These are phyloP conservation scores for Erebia ligea DNA, from an alignment of 2,888 invertebrate species.

Conservation along the genomic window DNA sequence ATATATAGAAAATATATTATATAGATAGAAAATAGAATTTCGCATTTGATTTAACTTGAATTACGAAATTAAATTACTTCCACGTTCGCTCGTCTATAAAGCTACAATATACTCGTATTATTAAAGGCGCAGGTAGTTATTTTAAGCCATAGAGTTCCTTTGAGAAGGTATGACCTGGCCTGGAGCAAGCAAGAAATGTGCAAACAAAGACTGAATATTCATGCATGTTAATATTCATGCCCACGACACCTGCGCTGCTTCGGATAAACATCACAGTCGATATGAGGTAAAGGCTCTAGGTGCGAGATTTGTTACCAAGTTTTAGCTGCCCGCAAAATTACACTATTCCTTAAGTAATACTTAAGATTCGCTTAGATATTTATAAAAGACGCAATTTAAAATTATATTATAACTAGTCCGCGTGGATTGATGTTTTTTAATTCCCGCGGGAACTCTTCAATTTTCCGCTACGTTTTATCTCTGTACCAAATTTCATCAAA, in stretches of 20 bases:
- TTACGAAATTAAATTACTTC: not conserved
- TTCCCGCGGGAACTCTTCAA: too few relatives aligned
- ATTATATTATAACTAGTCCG: too few relatives aligned
- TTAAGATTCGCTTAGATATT: not conserved
- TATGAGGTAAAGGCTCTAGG: not conserved
- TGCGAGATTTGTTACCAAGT: conserved; percentile 6
- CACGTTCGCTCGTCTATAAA: not conserved
- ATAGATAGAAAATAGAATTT: too few relatives aligned
- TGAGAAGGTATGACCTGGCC: conserved; percentile 47
- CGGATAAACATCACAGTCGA: conserved; percentile 3
- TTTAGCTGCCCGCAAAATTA: too few relatives aligned
- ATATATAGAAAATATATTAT: too few relatives aligned
- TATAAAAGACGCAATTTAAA: not conserved
- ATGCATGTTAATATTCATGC: conserved; percentile 77
- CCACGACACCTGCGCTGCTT: conserved; percentile 59
- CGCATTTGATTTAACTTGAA: not conserved
- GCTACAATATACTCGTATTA: not conserved
- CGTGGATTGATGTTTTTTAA: too few relatives aligned
- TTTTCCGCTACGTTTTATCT: too few relatives aligned
- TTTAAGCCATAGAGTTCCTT: conserved; percentile 45
- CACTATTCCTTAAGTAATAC: not conserved
- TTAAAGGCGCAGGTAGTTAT: not conserved
- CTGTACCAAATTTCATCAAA: too few relatives aligned
- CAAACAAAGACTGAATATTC: conserved; percentile 74
- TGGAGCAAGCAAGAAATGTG: conserved; percentile 64